Base-by-base conservation (phyloP, 2,888 invertebrate species). In the Conomelus anceps region DNA sequence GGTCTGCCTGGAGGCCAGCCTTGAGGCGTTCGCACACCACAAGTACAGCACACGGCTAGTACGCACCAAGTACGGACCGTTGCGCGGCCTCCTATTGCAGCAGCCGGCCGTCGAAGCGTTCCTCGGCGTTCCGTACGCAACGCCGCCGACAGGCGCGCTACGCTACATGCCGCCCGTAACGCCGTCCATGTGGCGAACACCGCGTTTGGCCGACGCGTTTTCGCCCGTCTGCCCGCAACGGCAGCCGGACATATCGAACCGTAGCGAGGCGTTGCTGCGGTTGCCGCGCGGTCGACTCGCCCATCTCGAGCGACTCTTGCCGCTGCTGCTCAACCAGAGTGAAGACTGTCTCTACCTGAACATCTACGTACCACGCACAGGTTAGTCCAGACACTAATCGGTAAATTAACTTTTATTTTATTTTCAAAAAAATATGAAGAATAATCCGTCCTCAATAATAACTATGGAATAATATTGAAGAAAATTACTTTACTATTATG, bases 271-370 rank as follows among this genome's bases (percentile, higher is more conserved):
- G 34, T 94, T 97, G 89, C 93, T 96, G 90, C 94, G 96, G 92
- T 96, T 97, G 93, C 98, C 99, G 63, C 95, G 97, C 90, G 97
- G 97, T 88, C 95, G 98, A 89, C 96, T 98, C 91, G 96, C 96
- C 23, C 97, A 98, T 93, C 95, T 99, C 90, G 96, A 97, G 92
- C 96, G 97, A 91, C 94, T 99, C 92, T 94, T 97, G 92, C 97
- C 98, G 22, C 94, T 97, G 91, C 95, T 99, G 90, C 96, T 96
- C 92, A 98, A 98, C 93, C 98, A 99, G 94, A 98, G 97, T 93
- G 99, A 99, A 94, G 99, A 99, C 95, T 99, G 99, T 93, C 96
- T 99, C 92, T 98, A 98, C 94, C 96, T 99, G 93, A 99, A 99
- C 94, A 96, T 99, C 92, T 99, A 98, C 94, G 98, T 98, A 91